phyloP scores from a whole-genome alignment of 2,888 invertebrate genomes.

The Dione vanillae region DNA sequence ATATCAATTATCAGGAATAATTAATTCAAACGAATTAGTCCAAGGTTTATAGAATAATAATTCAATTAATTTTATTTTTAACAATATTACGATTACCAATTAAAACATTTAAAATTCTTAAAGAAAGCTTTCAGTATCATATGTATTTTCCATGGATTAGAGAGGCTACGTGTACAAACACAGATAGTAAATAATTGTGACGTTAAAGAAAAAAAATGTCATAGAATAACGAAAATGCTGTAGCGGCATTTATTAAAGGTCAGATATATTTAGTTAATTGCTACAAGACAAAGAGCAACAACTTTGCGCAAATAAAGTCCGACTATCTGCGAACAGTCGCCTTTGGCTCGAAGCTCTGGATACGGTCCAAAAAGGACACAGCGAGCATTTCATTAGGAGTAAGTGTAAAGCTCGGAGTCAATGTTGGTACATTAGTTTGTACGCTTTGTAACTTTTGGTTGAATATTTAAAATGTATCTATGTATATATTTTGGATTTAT shows the following conservation, averaged over 20 bases:
- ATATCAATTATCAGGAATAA: too few species aligned
- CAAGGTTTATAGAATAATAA: too few species aligned
- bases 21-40: too few species aligned
- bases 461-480: neutral
- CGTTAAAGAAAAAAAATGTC: too few species aligned
- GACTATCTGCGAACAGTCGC: slow-evolving; percentile 37
- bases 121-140: too few species aligned
- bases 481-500: too few species aligned
- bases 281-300: slow-evolving; percentile 29
- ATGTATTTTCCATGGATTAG: too few species aligned
- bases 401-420: slow-evolving; percentile 39
- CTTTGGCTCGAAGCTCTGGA: slow-evolving; percentile 43
- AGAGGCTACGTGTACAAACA: too few species aligned
- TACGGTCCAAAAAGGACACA: slow-evolving; percentile 44
- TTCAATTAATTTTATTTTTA: too few species aligned
- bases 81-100: too few species aligned
- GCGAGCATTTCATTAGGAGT: slow-evolving; percentile 41
- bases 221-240: slow-evolving; percentile 10
- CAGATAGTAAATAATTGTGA: too few species aligned
- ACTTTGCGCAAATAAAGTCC: slow-evolving; percentile 39
- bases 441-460: slow-evolving; percentile 7
- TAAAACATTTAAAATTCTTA: too few species aligned
- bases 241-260: slow-evolving; percentile 27
- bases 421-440: slow-evolving; percentile 33
- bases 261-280: slow-evolving; percentile 35